These are phyloP conservation scores for Odontamblyopus rebecca DNA, from an alignment of 2,797 vertebrate species.

Conservation along the genomic window DNA sequence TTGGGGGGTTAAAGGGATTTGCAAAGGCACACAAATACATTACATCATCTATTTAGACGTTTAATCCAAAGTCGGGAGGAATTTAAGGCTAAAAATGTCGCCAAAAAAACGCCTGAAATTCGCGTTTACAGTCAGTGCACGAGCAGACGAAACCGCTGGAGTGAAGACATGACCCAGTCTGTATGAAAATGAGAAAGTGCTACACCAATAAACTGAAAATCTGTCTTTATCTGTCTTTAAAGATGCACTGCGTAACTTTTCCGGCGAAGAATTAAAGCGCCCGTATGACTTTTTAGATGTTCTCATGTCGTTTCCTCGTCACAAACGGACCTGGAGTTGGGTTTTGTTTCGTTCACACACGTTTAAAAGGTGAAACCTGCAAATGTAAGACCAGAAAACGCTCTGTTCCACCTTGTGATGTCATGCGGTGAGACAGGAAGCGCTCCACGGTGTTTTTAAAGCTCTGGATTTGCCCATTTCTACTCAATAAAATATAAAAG, in stretches of 20 bases:
- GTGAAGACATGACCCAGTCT: neutral
- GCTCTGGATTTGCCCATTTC: no score
- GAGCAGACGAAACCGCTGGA: neutral
- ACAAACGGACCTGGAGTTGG: no score
- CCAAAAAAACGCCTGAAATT: slow-evolving; percentile 22
- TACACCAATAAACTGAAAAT: neutral
- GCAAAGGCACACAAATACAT: neutral
- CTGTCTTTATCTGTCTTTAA: neutral
- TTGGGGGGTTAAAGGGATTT: neutral
- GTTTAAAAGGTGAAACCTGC: no score
- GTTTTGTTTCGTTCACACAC: no score
- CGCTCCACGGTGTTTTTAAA: no score
- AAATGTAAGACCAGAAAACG: no score
- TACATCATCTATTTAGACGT: neutral
- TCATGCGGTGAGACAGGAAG: no score
- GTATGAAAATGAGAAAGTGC: neutral
- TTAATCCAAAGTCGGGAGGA: slow-evolving; percentile 7
- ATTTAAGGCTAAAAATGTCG: neutral
- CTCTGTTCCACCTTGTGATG: no score
- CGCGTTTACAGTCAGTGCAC: slow-evolving; percentile 19
- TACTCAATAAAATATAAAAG: no score
- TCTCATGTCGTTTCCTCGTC: no score
- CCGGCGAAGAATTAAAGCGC: no score
- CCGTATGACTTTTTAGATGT: no score
- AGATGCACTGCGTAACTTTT: neutral